phyloP scores from a whole-genome alignment of 2,797 vertebrate genomes.

The Leptodactylus fallax region DNA sequence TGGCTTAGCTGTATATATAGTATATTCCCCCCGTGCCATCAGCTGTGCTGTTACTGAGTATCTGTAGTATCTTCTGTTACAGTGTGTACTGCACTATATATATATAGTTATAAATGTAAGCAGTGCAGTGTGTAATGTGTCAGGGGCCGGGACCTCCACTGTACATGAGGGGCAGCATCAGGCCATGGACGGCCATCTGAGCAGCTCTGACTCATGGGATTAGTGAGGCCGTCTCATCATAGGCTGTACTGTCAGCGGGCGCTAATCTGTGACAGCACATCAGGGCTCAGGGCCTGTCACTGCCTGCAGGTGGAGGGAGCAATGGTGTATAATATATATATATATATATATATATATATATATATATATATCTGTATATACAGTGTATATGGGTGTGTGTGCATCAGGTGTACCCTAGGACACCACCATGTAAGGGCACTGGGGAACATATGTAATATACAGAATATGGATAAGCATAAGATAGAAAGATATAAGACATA shows the following conservation, averaged over 20 bases:
- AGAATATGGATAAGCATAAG: too few species aligned
- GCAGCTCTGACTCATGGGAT: constrained; percentile 10
- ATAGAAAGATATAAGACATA: too few species aligned
- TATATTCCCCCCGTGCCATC: too few species aligned
- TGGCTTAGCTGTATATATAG: too few species aligned
- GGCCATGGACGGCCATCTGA: not conserved
- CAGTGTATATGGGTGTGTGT: not conserved
- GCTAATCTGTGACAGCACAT: not conserved
- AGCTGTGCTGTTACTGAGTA: too few species aligned
- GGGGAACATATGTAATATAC: too few species aligned
- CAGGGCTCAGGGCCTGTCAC: not conserved
- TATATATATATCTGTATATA: not conserved
- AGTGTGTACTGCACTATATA: too few species aligned
- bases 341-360: not conserved
- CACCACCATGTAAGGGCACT: too few species aligned
- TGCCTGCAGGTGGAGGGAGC: too few species aligned
- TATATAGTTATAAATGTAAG: not conserved
- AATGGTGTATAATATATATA: not conserved
- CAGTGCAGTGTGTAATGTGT: not conserved
- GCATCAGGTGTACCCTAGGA: too few species aligned
- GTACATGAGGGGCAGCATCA: not conserved
- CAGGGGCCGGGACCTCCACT: not conserved
- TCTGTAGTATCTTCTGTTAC: too few species aligned
- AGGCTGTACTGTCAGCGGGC: not conserved
- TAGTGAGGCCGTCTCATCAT: not conserved